These are phyloP conservation scores for Dinoponera quadriceps DNA, from an alignment of 1,140 invertebrate species.

Conservation along the genomic window DNA sequence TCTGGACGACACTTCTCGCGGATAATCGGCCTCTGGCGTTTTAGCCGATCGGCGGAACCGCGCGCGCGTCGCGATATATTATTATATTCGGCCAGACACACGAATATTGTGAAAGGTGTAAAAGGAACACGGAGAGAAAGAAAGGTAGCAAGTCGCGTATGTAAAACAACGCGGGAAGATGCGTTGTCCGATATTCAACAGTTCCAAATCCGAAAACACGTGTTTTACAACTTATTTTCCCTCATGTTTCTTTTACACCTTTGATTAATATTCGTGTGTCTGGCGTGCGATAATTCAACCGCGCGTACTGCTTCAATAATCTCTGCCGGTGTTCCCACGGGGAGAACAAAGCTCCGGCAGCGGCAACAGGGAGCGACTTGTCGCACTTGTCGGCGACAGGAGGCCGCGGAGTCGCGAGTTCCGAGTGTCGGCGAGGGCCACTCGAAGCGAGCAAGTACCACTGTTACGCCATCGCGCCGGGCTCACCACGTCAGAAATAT, in stretches of 20 bases:
- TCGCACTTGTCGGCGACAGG: conserved; percentile 52
- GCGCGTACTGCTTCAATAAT: conserved; percentile 47
- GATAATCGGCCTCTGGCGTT: conserved; percentile 45
- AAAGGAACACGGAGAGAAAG: no score
- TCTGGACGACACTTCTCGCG: conserved; percentile 42
- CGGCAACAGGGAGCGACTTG: no score
- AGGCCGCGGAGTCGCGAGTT: conserved; percentile 53
- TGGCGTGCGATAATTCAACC: conserved; percentile 46
- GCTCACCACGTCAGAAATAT: conserved; percentile 78
- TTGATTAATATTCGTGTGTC: neutral
- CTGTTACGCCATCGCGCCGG: conserved; percentile 75
- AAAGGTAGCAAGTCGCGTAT: no score
- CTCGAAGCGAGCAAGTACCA: conserved; percentile 77
- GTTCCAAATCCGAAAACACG: no score
- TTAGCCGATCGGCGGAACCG: conserved; percentile 1
- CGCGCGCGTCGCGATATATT: conserved; percentile 38
- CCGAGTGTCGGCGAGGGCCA: conserved; percentile 70
- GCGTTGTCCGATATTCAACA: no score
- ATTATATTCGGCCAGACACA: no score
- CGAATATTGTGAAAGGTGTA: no score
- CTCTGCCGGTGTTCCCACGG: conserved; percentile 51
- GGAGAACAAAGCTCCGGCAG: conserved; percentile 46
- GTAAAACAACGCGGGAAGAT: no score
- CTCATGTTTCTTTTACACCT: no score
- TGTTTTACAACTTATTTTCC: no score